phyloP scores from a whole-genome alignment of 2,113 vertebrate genomes.

The Lepisosteus oculatus region DNA sequence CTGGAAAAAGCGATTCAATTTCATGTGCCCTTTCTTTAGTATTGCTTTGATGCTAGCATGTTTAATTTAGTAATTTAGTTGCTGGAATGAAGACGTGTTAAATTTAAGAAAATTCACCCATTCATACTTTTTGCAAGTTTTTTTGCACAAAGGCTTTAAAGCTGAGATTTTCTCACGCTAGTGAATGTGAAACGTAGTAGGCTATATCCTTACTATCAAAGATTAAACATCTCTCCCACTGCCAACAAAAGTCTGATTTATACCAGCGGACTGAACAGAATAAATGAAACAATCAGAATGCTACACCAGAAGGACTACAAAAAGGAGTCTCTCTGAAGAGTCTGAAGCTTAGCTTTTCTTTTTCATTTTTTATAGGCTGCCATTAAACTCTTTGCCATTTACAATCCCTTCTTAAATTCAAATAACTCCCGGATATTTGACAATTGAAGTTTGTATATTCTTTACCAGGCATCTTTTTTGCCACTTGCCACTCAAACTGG shows the following conservation, averaged over 20 bases:
- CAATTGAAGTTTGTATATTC: neutral
- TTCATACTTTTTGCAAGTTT: no score
- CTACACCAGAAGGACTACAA: no score
- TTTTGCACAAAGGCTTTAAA: neutral
- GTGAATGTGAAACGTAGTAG: neutral
- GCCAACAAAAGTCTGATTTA: slow-evolving; percentile 14
- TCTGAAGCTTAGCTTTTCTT: slow-evolving; percentile 2
- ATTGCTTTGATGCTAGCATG: no score
- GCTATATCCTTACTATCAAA: slow-evolving; percentile 3
- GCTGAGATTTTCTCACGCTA: slow-evolving; percentile 3
- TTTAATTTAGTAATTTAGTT: no score
- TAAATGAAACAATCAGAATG: slow-evolving; percentile 10
- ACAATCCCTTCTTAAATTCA: slow-evolving; percentile 1
- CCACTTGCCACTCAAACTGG: no score
- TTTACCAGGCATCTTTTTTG: neutral
- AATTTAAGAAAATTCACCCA: no score
- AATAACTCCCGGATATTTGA: neutral
- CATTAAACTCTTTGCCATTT: slow-evolving; percentile 13
- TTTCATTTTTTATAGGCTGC: slow-evolving; percentile 14
- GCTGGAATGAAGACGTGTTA: no score
- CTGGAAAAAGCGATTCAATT: no score
- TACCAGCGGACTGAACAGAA: slow-evolving; percentile 6
- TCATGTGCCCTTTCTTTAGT: no score
- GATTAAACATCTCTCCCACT: slow-evolving; percentile 11
- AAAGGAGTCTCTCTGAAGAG: slow-evolving; percentile 2